A percentile compares a stretch with the other conserved stretches of the same genome.
These are phyloP conservation scores for Fragum sueziense DNA, from an alignment of 2,888 invertebrate species.

Conservation along the genomic window DNA sequence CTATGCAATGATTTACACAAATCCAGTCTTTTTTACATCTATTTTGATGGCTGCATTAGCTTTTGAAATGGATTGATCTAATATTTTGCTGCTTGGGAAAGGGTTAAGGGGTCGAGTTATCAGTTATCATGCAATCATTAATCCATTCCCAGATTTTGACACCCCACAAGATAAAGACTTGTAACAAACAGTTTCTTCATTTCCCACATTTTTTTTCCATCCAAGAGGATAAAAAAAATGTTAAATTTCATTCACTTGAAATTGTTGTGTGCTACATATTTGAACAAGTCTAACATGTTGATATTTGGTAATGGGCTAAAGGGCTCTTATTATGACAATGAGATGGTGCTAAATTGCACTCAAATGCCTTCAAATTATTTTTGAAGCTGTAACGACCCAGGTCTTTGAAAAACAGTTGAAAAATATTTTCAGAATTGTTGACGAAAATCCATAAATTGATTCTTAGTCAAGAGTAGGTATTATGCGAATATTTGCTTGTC, in stretches of 20 bases:
- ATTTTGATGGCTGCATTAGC: too few species aligned
- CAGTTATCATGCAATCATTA: too few species aligned
- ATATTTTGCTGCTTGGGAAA: too few species aligned
- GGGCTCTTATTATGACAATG: background rate
- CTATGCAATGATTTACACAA: too few species aligned
- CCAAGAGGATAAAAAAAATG: too few species aligned
- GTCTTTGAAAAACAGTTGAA: background rate
- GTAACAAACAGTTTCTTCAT: background rate
- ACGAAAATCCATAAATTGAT: conserved; percentile 46
- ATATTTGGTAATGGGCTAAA: background rate
- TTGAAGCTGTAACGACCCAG: background rate
- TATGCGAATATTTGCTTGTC: conserved; percentile 48
- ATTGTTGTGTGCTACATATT: too few species aligned
- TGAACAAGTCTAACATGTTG: background rate
- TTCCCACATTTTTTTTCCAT: conserved; percentile 7
- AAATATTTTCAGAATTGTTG: background rate
- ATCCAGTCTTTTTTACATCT: too few species aligned
- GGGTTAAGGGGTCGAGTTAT: too few species aligned
- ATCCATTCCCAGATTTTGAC: too few species aligned
- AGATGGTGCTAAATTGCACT: background rate
- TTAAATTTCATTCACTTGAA: background rate
- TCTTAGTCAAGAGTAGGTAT: conserved; percentile 39
- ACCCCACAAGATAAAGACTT: too few species aligned
- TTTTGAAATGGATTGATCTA: too few species aligned
- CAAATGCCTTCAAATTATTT: background rate